Evolutionary conservation across 2,888 invertebrate genomes (phyloP).

Genomic region (Dryomyza anilis): DNA sequence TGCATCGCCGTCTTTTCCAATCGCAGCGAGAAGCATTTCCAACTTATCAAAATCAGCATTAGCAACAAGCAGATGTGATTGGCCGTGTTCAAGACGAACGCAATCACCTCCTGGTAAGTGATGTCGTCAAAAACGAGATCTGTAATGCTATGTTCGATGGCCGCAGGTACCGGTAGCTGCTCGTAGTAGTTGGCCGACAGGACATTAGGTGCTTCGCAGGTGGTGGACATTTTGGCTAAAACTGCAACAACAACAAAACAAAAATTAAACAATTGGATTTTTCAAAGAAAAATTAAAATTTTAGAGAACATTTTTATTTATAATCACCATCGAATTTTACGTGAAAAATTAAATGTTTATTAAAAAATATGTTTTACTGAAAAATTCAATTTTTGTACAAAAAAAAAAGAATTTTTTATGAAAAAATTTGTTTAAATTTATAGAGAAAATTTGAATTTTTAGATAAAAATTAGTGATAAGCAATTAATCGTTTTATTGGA

Average conservation of each 20-base stretch:
- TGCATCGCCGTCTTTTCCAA: constrained; percentile 55
- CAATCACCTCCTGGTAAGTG: background rate
- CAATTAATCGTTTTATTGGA: no score
- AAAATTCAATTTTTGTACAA: no score
- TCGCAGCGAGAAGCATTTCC: constrained; percentile 48
- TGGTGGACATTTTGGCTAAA: constrained; percentile 7
- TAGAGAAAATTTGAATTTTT: no score
- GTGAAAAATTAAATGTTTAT: no score
- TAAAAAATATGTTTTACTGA: no score
- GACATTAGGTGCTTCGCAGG: constrained; percentile 9
- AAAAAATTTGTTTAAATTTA: no score
- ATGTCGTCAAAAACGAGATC: background rate
- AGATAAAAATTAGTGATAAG: no score
- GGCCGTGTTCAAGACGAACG: constrained; percentile 32
- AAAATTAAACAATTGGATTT: no score
- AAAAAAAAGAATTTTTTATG: background rate
- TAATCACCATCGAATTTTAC: no score
- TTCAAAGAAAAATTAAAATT: no score
- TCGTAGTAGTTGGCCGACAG: background rate
- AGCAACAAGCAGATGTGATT: constrained; percentile 42
- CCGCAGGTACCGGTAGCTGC: background rate
- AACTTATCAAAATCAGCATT: constrained; percentile 40
- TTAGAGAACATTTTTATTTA: no score
- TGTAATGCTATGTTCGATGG: background rate
- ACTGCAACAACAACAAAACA: no score